Evolutionary conservation across 2,797 vertebrate species (phyloP).

Genomic region (Lagodon rhomboides): DNA sequence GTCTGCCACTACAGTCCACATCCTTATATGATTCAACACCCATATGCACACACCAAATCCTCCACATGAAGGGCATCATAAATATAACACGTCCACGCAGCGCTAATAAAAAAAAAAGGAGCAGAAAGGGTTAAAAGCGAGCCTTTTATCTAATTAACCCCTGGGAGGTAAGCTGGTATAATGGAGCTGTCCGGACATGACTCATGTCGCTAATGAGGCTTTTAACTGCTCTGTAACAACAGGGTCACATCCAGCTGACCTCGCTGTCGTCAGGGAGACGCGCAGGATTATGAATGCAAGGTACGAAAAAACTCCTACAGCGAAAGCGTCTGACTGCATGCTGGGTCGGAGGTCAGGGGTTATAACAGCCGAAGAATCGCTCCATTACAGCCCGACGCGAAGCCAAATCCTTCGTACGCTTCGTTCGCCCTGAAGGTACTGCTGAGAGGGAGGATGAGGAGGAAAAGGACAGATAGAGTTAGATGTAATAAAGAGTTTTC

Average conservation of each 20-base stretch:
- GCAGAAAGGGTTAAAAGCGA: slow-evolving; percentile 28
- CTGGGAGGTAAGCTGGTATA: slow-evolving; percentile 53
- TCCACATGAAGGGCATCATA: slow-evolving; percentile 14
- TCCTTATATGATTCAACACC: not conserved
- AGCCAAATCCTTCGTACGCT: slow-evolving; percentile 1
- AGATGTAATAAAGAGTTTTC: slow-evolving; percentile 65
- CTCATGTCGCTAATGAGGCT: slow-evolving; percentile 76
- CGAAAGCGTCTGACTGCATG: slow-evolving; percentile 9
- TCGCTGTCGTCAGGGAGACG: slow-evolving; percentile 12
- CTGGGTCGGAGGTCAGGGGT: slow-evolving; percentile 60
- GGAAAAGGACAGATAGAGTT: slow-evolving; percentile 38
- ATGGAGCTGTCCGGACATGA: slow-evolving; percentile 72
- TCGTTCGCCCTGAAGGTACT: slow-evolving; percentile 30
- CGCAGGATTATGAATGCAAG: slow-evolving; percentile 2
- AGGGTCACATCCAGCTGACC: slow-evolving; percentile 65
- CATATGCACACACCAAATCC: not conserved
- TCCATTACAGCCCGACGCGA: slow-evolving; percentile 28
- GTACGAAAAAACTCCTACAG: slow-evolving; percentile 15
- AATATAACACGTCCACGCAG: not conserved
- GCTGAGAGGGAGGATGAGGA: slow-evolving; percentile 10
- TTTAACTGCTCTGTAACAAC: slow-evolving; percentile 67
- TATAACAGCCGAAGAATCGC: slow-evolving; percentile 36
- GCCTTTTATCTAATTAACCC: slow-evolving; percentile 66
- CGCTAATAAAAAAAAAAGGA: slow-evolving; percentile 6
- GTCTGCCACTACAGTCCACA: not conserved